Conservation (phyloP, 2,888 invertebrate genomes). For the Meliscaeva auricollis region DNA sequence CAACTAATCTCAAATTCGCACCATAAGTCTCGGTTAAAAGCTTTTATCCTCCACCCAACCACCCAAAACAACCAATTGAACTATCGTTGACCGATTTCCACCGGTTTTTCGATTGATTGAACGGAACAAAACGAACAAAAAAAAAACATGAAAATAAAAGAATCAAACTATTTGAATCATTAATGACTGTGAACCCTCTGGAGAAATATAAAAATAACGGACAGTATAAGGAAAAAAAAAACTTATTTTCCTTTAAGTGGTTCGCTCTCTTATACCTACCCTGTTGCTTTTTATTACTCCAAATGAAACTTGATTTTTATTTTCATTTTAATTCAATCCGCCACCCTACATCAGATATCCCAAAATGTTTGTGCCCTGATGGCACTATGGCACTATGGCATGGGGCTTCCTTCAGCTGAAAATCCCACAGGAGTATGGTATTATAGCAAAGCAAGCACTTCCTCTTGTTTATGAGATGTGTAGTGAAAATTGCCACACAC, state of each 20-base stretch:
- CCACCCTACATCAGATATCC: slow-evolving; percentile 20
- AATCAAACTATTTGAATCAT: slow-evolving; percentile 67
- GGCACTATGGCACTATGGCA: no score
- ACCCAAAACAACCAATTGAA: background rate
- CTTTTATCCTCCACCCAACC: slow-evolving; percentile 8
- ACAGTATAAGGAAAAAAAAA: slow-evolving; percentile 13
- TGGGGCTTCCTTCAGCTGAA: background rate
- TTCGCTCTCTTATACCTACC: slow-evolving; percentile 44
- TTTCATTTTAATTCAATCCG: slow-evolving; percentile 58
- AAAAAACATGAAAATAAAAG: slow-evolving; percentile 24
- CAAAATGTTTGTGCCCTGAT: background rate
- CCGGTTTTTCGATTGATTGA: slow-evolving; percentile 16
- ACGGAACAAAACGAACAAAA: background rate
- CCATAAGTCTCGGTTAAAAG: background rate
- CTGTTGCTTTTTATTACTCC: slow-evolving; percentile 51
- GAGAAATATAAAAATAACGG: slow-evolving; percentile 35
- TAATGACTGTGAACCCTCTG: slow-evolving; percentile 47
- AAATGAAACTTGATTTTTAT: slow-evolving; percentile 61
- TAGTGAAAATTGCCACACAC: slow-evolving; percentile 71
- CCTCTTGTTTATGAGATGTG: slow-evolving; percentile 64
- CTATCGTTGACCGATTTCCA: slow-evolving; percentile 13
- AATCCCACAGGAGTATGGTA: slow-evolving; percentile 11
- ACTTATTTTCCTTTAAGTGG: slow-evolving; percentile 50
- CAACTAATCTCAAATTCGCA: slow-evolving; percentile 31
- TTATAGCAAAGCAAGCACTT: slow-evolving; percentile 31